Conservation (phyloP, 2,888 invertebrate species). For the Agriopis aurantiaria region DNA sequence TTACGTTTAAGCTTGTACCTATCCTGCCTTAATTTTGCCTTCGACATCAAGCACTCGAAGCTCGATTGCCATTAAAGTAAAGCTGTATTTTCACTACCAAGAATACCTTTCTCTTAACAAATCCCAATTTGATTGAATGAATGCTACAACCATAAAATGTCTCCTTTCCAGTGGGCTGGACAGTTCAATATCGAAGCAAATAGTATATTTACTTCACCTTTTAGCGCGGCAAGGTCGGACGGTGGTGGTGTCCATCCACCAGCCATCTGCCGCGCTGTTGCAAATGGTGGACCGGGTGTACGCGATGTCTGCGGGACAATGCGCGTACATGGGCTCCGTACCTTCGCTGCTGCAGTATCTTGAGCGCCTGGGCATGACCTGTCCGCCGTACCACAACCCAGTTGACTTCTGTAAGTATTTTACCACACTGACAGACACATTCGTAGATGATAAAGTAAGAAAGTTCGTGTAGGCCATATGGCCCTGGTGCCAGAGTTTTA, state of each 20-base stretch:
- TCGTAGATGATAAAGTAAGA: too few species aligned
- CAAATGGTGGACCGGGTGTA: conserved; percentile 96
- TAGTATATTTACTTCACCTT: conserved; percentile 92
- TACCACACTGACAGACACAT: background rate
- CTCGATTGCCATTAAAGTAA: background rate
- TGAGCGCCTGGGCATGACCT: conserved; percentile 88
- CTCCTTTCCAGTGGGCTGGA: conserved; percentile 75
- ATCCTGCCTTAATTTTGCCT: background rate
- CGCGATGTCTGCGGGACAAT: conserved; percentile 92
- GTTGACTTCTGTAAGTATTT: conserved; percentile 93
- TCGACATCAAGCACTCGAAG: background rate
- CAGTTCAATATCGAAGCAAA: conserved; percentile 91
- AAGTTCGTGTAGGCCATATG: background rate
- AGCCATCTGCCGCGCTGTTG: conserved; percentile 94
- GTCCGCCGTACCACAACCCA: conserved; percentile 96
- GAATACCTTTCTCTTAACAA: background rate
- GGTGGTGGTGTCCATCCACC: conserved; percentile 96
- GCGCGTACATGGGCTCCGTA: conserved; percentile 93
- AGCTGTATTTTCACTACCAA: background rate
- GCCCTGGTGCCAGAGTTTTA: too few species aligned
- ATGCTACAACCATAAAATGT: conserved; percentile 26
- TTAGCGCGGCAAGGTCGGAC: conserved; percentile 94
- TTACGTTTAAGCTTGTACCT: background rate
- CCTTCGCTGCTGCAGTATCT: conserved; percentile 92
- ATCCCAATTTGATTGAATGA: conserved; percentile 2